Evolutionary conservation across 30 jellyfish, hydroid and myxozoan species (phyloP), one percentile per base, ranked within the genome.

Genomic region (Nemopilema nomurai): DNA sequence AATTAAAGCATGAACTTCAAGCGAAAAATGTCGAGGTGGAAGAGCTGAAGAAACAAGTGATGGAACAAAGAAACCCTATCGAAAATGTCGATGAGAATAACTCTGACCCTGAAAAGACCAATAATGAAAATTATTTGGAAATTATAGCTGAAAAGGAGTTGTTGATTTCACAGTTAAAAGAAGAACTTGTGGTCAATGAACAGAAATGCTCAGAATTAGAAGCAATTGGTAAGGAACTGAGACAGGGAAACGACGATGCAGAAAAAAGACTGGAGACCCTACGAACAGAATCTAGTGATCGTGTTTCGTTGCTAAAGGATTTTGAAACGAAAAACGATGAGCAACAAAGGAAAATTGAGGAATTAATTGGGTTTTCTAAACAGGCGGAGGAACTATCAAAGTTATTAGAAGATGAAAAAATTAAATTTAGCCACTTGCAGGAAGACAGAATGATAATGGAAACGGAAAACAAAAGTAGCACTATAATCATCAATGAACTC

Each of bases 1-100:
- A 80, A 32, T 32, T 80, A 31, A 80, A 67, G 67, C 67, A 23
- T 6, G 81, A 80, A 32, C 7, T 80, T 49, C 63, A 80, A 4
- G 71, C 70, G 23, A 65, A 65, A 27, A 49, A 68, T 23, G 51
- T 29, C 1, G 57, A 57, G 41, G 20, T 73, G 16, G 93, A 84
- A 22, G 69, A 64, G 24, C 62, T 74, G 1, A 73, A 32, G 49
- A 64, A 66, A 64, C 71, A 62, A 1, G 8, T 73, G 21, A 16
- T 20, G 18, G 83, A 22, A 22, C 50, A n/a, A 16, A 32, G 8
- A 0, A 7, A 20, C 18, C 26, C 26, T 9, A 29, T 21, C 16
- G 41, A 73, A 33, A 73, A 18, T 6, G 16, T 30, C 1, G 27
- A 22, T 16, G 81, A 8, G 29, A 23, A 4, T 22, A 29, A 16